A percentile compares a stretch with the other conserved stretches of the same genome.
Evolutionary conservation across 2,797 vertebrate genomes (phyloP).

Genomic region (Balearica regulorum): DNA sequence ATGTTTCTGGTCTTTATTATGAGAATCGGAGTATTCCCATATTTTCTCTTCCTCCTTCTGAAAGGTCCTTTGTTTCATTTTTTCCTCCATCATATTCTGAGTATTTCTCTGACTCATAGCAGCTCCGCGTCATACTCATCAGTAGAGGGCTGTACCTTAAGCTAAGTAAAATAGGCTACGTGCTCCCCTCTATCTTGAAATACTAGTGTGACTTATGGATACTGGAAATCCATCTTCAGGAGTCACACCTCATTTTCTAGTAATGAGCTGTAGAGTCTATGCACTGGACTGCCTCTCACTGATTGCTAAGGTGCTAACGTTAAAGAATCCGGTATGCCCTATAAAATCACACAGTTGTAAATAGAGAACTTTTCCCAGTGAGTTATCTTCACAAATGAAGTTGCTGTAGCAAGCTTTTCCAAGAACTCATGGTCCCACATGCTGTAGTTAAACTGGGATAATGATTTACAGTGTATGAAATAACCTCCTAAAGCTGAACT

Average conservation of each 20-base stretch:
- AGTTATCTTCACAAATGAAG: constrained; percentile 52
- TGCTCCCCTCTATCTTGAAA: constrained; percentile 13
- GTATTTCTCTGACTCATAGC: not conserved
- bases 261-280: constrained; percentile 33
- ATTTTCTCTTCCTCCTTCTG: not conserved
- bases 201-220: not conserved
- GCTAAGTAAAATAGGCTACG: not conserved
- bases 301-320: constrained; percentile 37
- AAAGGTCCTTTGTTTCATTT: not conserved
- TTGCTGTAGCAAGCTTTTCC: constrained; percentile 24
- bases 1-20: not conserved
- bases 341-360: constrained; percentile 8
- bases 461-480: constrained; percentile 58
- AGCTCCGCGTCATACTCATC: not conserved
- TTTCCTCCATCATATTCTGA: not conserved
- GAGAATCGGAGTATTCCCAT: rapidly evolving
- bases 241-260: constrained; percentile 49
- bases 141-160: not conserved
- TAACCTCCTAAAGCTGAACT: constrained; percentile 61
- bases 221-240: constrained; percentile 42
- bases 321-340: not conserved
- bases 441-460: constrained; percentile 38
- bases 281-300: not conserved
- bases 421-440: not conserved
- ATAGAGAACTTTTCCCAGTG: constrained; percentile 8